phyloP scores from a whole-genome alignment of 2,888 invertebrate genomes.

The Gandaritis pyraliata region DNA sequence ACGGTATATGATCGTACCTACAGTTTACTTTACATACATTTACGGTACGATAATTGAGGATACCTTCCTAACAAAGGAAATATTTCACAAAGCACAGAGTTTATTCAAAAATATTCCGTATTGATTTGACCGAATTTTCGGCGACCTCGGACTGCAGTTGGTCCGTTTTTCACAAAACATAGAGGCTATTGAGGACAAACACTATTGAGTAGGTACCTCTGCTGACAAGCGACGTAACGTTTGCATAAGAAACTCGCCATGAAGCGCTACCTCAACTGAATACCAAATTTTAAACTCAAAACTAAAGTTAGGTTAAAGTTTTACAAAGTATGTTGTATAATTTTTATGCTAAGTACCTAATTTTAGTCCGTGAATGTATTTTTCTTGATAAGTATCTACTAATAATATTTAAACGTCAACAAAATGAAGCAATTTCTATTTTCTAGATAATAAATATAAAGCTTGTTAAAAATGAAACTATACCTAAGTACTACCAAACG shows the following conservation, averaged over 20 bases:
- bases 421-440: too few species aligned
- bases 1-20: slow-evolving; percentile 28
- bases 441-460: too few species aligned
- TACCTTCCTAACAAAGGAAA: slow-evolving; percentile 27
- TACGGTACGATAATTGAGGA: slow-evolving; percentile 17
- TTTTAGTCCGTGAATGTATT: too few species aligned
- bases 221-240: slow-evolving; percentile 51
- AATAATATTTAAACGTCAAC: too few species aligned
- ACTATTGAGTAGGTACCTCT: slow-evolving; percentile 31
- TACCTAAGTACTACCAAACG: too few species aligned
- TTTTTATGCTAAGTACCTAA: too few species aligned
- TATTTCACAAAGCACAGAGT: slow-evolving; percentile 24
- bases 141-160: slow-evolving; percentile 43
- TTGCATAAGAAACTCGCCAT: slow-evolving; percentile 65
- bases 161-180: slow-evolving; percentile 47
- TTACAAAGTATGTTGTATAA: too few species aligned
- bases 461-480: neutral
- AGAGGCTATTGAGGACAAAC: slow-evolving; percentile 48
- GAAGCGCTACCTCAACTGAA: slow-evolving; percentile 53
- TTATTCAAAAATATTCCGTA: slow-evolving; percentile 34
- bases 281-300: slow-evolving; percentile 49
- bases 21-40: slow-evolving; percentile 28
- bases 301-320: slow-evolving; percentile 1
- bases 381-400: neutral
- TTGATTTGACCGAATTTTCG: slow-evolving; percentile 35